A percentile compares a stretch with the other conserved stretches of the same genome.
These are phyloP conservation scores for Sthenelais limicola DNA, from an alignment of 2,888 invertebrate species.

Conservation along the genomic window DNA sequence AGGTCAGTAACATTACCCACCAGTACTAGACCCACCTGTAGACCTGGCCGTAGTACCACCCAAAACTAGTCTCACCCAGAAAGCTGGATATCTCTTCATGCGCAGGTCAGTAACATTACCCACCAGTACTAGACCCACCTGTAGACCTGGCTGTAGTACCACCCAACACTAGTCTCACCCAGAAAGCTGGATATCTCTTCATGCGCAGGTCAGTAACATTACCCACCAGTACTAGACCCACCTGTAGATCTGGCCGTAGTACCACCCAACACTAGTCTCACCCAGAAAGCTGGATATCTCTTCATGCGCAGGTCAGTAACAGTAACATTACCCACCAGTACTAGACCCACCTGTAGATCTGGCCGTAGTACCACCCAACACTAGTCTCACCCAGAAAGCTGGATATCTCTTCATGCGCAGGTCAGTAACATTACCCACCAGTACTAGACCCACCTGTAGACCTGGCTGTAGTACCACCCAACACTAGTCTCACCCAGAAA, in stretches of 20 bases:
- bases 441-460: conserved; percentile 71
- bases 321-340: too few relatives aligned
- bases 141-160: conserved; percentile 71
- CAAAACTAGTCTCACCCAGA: conserved; percentile 70
- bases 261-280: conserved; percentile 69
- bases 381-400: conserved; percentile 70
- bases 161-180: conserved; percentile 68
- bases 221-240: too few relatives aligned
- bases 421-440: too few relatives aligned
- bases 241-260: conserved; percentile 70
- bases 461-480: conserved; percentile 71
- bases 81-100: conserved; percentile 72
- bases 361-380: conserved; percentile 71
- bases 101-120: conserved; percentile 70
- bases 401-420: conserved; percentile 72
- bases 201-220: conserved; percentile 68
- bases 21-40: conserved; percentile 70
- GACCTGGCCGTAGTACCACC: conserved; percentile 71
- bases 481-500: conserved; percentile 70
- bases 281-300: conserved; percentile 73
- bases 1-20: too few relatives aligned
- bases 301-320: conserved; percentile 68
- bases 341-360: conserved; percentile 71
- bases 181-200: conserved; percentile 73
- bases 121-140: too few relatives aligned